Evolutionary conservation across 2,113 vertebrate genomes (phyloP).

Genomic region (Alosa alosa): DNA sequence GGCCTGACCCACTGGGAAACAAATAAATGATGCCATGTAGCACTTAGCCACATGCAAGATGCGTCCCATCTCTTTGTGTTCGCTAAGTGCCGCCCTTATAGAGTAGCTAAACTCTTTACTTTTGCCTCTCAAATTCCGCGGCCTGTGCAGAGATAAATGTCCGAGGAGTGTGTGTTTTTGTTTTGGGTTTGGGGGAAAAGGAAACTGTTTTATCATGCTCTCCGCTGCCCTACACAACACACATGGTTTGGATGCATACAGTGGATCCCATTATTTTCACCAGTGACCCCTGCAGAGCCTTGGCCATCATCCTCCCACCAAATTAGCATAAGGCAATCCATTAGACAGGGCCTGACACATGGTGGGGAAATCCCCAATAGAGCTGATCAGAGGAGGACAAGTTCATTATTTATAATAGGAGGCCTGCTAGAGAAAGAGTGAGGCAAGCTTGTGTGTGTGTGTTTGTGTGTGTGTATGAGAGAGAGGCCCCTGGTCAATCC

Average conservation of each 20-base stretch:
- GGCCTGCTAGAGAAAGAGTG: not conserved
- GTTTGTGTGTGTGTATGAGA: not conserved
- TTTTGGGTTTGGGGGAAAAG: not conserved
- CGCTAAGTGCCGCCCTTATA: not conserved
- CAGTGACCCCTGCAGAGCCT: conserved; percentile 38
- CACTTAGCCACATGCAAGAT: conserved; percentile 5
- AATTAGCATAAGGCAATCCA: conserved; percentile 41
- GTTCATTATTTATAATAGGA: conserved; percentile 43
- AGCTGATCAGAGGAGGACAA: conserved; percentile 41
- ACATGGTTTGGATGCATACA: conserved; percentile 38
- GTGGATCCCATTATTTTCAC: conserved; percentile 30
- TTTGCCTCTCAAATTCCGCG: not conserved
- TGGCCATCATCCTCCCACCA: conserved; percentile 33
- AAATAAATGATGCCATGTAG: conserved; percentile 16
- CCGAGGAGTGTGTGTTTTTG: not conserved
- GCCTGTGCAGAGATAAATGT: not conserved
- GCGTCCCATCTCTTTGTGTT: not conserved
- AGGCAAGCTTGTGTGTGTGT: not conserved
- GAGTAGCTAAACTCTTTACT: not conserved
- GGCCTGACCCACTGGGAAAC: not conserved
- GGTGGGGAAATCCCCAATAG: conserved; percentile 38
- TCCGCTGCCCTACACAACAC: not conserved
- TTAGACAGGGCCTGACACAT: conserved; percentile 44
- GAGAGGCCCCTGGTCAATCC: conserved; percentile 13
- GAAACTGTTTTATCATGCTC: not conserved